These are phyloP conservation scores for Bradypodion pumilum DNA, from an alignment of 2,797 vertebrate genomes.

Conservation along the genomic window DNA sequence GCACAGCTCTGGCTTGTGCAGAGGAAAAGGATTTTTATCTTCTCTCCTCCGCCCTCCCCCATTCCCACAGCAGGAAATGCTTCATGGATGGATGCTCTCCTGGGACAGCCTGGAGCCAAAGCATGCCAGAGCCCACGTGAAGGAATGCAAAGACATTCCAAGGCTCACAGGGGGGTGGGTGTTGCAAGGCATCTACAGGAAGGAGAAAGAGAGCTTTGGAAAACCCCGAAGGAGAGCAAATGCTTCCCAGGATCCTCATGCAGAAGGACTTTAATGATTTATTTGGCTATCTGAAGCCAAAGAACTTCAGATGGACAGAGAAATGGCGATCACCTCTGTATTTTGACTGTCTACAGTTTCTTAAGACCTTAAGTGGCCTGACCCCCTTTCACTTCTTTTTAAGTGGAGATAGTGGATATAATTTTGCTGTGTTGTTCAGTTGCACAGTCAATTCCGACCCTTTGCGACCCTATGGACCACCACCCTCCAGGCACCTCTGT, in stretches of 20 bases:
- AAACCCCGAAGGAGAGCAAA: background rate
- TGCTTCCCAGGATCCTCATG: background rate
- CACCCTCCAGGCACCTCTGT: too few relatives aligned
- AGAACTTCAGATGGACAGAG: background rate
- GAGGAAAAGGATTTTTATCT: background rate
- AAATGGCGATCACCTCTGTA: background rate
- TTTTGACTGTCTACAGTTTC: background rate
- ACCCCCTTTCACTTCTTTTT: background rate
- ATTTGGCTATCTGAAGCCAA: background rate
- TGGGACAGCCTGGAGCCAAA: constrained; percentile 10
- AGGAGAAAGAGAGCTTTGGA: background rate
- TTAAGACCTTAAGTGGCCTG: background rate
- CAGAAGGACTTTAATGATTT: background rate
- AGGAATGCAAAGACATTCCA: constrained; percentile 53
- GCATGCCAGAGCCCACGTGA: background rate
- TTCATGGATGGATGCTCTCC: background rate
- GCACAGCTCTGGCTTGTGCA: constrained; percentile 11
- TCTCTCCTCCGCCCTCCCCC: background rate
- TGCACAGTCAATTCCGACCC: too few relatives aligned
- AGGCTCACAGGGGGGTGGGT: background rate
- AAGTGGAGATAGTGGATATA: background rate
- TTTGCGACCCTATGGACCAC: too few relatives aligned
- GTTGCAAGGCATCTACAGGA: background rate
- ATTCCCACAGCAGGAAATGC: constrained; percentile 11
- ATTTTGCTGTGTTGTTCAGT: background rate